phyloP scores from a whole-genome alignment of 37 sponge, comb jelly and placozoan species.

The Agelas oroides region DNA sequence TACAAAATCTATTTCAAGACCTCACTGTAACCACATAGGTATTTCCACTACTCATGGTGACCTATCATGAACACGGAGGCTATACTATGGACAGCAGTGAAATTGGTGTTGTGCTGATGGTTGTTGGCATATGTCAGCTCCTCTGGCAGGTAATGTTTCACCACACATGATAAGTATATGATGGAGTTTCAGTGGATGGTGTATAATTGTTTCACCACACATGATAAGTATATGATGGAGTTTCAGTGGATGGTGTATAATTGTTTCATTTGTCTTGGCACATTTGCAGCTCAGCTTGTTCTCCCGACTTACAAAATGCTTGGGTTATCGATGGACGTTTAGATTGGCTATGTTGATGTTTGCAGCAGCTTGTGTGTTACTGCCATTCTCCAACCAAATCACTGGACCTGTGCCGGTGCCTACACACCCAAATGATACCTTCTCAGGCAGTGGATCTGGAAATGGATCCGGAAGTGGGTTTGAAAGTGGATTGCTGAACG shows the following conservation, averaged over 20 bases:
- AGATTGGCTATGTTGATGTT: conserved; percentile 34
- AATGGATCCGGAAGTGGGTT: not conserved
- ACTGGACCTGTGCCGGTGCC: conserved; percentile 65
- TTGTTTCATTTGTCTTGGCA: not conserved
- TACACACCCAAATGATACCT: not conserved
- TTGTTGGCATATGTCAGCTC: conserved; percentile 42
- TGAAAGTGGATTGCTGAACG: not conserved
- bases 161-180: not conserved
- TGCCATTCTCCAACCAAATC: conserved; percentile 75
- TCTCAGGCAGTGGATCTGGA: not conserved
- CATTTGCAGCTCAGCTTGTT: conserved; percentile 58
- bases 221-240: too few species aligned
- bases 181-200: too few species aligned
- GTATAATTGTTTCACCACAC: too few species aligned
- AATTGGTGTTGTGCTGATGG: conserved; percentile 64
- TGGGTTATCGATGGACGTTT: conserved; percentile 58
- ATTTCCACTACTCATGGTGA: conserved; percentile 81
- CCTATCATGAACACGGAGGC: conserved; percentile 71
- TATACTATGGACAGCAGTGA: conserved; percentile 80
- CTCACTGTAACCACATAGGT: conserved; percentile 10
- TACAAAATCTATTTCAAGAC: too few species aligned
- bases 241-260: too few species aligned
- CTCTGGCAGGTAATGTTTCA: conserved; percentile 56
- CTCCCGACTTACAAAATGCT: conserved; percentile 46
- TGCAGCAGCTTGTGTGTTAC: conserved; percentile 19